A percentile compares a stretch with the other conserved stretches of the same genome.
These are phyloP conservation scores for Gerris buenoi DNA, from an alignment of 1,140 invertebrate species.

Conservation along the genomic window DNA sequence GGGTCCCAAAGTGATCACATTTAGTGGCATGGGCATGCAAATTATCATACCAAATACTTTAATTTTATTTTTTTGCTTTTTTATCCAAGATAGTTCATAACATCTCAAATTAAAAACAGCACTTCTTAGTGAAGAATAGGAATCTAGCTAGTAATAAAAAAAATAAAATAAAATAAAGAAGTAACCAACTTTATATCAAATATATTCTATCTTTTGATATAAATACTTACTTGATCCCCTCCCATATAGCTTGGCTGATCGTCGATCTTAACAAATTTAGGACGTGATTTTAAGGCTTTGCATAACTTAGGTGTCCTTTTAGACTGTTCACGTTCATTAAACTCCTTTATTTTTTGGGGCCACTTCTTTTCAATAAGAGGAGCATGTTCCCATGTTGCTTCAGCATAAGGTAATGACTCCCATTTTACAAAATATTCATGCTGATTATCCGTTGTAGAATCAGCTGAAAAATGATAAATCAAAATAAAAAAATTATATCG, in stretches of 20 bases:
- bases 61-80: no score
- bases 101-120: no score
- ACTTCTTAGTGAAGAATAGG: no score
- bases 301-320: conserved; percentile 77
- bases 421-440: conserved; percentile 92
- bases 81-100: no score
- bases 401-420: conserved; percentile 89
- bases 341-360: conserved; percentile 71
- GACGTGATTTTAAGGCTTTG: conserved; percentile 67
- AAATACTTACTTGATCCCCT: conserved; percentile 39
- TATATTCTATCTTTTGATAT: no score
- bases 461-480: conserved; percentile 35
- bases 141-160: no score
- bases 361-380: conserved; percentile 66
- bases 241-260: conserved; percentile 79
- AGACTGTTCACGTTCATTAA: conserved; percentile 64
- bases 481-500: no score
- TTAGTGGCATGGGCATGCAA: no score
- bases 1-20: no score
- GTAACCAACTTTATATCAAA: no score
- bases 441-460: conserved; percentile 50
- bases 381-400: conserved; percentile 94
- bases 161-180: no score
- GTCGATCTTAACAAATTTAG: conserved; percentile 86
- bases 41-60: no score